Conservation (phyloP, 2,113 vertebrate species). For the Pantherophis guttatus region DNA sequence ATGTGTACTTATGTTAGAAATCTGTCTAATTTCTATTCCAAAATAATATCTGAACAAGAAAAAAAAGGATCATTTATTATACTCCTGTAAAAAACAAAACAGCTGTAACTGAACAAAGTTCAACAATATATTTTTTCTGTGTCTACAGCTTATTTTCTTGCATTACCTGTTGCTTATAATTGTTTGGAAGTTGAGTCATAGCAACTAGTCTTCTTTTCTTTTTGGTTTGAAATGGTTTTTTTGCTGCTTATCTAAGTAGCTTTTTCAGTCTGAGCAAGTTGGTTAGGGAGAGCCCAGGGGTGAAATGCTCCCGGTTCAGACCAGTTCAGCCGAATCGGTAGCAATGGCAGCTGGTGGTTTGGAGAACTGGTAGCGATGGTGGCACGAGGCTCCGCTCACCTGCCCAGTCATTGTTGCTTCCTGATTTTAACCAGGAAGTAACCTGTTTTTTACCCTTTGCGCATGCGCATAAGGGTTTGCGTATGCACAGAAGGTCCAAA, state of each 20-base stretch:
- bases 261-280: not conserved
- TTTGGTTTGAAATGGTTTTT: not conserved
- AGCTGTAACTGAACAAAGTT: constrained; percentile 4
- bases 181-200: not conserved
- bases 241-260: not conserved
- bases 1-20: not conserved
- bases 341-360: too few relatives aligned
- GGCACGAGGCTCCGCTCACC: too few relatives aligned
- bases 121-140: not conserved
- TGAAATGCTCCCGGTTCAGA: too few relatives aligned
- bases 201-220: not conserved
- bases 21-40: not conserved
- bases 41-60: not conserved
- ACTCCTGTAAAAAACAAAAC: not conserved
- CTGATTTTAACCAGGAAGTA: too few relatives aligned
- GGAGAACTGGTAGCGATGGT: too few relatives aligned
- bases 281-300: not conserved
- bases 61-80: constrained; percentile 16
- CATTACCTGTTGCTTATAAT: not conserved
- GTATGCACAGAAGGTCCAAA: too few relatives aligned
- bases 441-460: too few relatives aligned
- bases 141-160: not conserved
- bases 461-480: too few relatives aligned
- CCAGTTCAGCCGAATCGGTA: too few relatives aligned
- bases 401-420: too few relatives aligned